Percentiles rank a stretch among this genome's conserved stretches.
These are phyloP conservation scores for Falcunculus frontatus DNA, from an alignment of 2,113 vertebrate species.

Conservation along the genomic window DNA sequence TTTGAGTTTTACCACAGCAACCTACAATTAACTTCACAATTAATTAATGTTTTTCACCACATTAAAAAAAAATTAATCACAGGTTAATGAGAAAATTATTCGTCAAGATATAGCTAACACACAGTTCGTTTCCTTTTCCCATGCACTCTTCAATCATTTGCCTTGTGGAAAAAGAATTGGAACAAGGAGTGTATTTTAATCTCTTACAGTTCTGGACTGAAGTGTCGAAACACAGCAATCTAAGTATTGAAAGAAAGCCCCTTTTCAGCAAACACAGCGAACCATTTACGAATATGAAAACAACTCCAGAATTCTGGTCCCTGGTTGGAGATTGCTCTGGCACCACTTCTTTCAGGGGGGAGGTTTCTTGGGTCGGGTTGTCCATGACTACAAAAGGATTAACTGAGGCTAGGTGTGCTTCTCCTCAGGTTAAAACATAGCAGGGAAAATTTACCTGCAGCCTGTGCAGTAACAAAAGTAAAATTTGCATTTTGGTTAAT, in stretches of 20 bases:
- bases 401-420: not conserved
- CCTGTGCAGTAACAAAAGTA: not conserved
- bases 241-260: not conserved
- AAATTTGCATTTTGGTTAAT: not conserved
- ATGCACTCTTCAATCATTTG: not conserved
- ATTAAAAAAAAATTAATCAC: not conserved
- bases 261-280: not conserved
- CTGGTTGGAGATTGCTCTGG: not conserved
- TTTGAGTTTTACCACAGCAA: not conserved
- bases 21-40: not conserved
- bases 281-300: not conserved
- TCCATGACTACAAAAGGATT: not conserved
- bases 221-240: not conserved
- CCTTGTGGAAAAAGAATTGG: not conserved
- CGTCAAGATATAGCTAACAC: not conserved
- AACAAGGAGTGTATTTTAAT: not conserved
- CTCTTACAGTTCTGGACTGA: not conserved
- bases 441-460: not conserved
- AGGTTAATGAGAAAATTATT: not conserved
- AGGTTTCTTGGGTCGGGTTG: not conserved
- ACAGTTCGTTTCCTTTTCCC: not conserved
- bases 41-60: not conserved
- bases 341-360: not conserved
- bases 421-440: not conserved
- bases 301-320: not conserved